Conservation (phyloP, 2,113 vertebrate genomes). For the Gadus macrocephalus region DNA sequence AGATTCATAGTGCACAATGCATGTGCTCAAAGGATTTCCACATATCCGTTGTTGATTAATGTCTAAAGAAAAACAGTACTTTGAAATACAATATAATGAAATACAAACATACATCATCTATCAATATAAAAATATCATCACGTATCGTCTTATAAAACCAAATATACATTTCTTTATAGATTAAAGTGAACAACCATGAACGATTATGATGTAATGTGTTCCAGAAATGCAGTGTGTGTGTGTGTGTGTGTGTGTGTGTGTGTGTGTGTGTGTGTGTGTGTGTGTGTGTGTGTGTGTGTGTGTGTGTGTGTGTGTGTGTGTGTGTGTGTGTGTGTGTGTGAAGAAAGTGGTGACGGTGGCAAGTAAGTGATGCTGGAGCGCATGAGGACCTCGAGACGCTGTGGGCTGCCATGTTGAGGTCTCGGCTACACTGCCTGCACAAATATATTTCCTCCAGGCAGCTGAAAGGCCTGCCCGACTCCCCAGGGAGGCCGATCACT, state of each 20-base stretch:
- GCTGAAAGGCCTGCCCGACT: slow-evolving; percentile 34
- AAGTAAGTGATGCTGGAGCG: slow-evolving; percentile 14
- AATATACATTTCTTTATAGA: too few species aligned
- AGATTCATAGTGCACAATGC: too few species aligned
- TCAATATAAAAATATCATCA: too few species aligned
- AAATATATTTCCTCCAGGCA: slow-evolving; percentile 50
- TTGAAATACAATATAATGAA: too few species aligned
- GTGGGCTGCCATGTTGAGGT: slow-evolving; percentile 51
- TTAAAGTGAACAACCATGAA: too few species aligned
- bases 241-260: slow-evolving; percentile 11
- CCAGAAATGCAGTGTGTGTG: neutral
- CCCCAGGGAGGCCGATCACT: too few species aligned
- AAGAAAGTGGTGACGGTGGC: neutral
- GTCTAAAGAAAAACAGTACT: too few species aligned
- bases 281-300: slow-evolving; percentile 9
- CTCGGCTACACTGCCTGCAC: slow-evolving; percentile 51
- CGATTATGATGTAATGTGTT: too few species aligned
- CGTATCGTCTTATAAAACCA: too few species aligned
- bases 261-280: slow-evolving; percentile 11
- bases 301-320: slow-evolving; percentile 1
- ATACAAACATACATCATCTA: too few species aligned
- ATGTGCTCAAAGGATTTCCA: too few species aligned
- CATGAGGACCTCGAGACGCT: slow-evolving; percentile 46
- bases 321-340: slow-evolving; percentile 13
- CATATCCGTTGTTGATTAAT: too few species aligned